Evolutionary conservation across 2,797 vertebrate species (phyloP), one percentile per base, ranked within the genome.

Genomic region (Bovichtus diacanthus): DNA sequence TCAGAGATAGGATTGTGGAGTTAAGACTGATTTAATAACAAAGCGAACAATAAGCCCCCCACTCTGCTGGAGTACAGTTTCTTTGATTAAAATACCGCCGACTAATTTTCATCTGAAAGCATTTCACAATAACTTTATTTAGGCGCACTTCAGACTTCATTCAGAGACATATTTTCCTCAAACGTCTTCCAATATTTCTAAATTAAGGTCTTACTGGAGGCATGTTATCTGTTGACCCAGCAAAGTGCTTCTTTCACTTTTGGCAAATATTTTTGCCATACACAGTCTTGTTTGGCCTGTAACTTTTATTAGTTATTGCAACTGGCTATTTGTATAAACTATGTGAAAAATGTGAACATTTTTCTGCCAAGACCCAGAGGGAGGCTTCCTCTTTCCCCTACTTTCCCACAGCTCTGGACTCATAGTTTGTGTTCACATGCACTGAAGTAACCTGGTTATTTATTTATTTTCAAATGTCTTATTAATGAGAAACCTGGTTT

Each of bases 341-440:
- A 55, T 84, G 67, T 78, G 71, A 78, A 83, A 82, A 64, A 80
- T 59, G 5, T 87, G 21, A 79, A 29, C 62, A 53, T 53, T 83
- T 69, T 88, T 76, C 46, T 89, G 54, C 63, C 63, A 59, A 81
- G 60, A 70, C 62, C 73, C 78, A 70, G 54, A 70, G 82, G 80
- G 72, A 80, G 64, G 38, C 10, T 59, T 80, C 46, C 23, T 54
- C 15, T 70, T 78, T 27, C 36, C 69, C 23, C 23, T 61, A 16
- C 60, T 80, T 78, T 88, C 77, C 71, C 73, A 70, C 49, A 78
- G 62, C 44, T 74, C 53, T 51, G 8, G 4, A 47, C 39, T 81
- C 4, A 4, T 36, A 7, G 18, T 56, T 36, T 43, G 39, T 55
- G 23, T 74, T 74, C 41, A 41, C 61, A 63, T 70, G 49, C 53